phyloP scores from a whole-genome alignment of 2,888 invertebrate species.

The Tromatobia lineatoria region DNA sequence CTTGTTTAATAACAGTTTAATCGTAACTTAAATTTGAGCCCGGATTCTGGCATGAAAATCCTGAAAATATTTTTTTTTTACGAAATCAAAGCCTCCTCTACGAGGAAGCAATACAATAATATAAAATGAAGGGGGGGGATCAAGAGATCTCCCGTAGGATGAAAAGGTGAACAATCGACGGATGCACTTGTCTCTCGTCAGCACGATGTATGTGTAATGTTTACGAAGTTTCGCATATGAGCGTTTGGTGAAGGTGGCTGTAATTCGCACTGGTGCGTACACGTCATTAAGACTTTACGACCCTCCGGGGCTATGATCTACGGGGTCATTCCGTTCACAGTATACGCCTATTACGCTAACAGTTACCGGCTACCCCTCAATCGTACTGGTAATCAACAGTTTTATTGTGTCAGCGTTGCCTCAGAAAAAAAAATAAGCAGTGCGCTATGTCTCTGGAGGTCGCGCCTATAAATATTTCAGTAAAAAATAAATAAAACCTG shows the following conservation, averaged over 20 bases:
- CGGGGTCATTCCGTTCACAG: slow-evolving; percentile 77
- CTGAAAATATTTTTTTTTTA: no score
- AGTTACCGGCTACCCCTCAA: slow-evolving; percentile 54
- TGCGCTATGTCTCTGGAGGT: no score
- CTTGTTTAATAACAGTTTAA: no score
- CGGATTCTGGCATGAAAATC: no score
- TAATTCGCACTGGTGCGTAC: slow-evolving; percentile 71
- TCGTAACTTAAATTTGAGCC: no score
- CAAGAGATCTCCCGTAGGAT: slow-evolving; percentile 56
- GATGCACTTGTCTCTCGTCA: slow-evolving; percentile 21
- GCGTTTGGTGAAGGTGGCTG: slow-evolving; percentile 68
- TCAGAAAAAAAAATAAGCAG: neutral
- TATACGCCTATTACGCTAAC: slow-evolving; percentile 70
- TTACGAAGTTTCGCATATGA: neutral
- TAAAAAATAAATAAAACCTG: no score
- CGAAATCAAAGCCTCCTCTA: no score
- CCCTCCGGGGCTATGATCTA: slow-evolving; percentile 74
- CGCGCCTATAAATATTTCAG: no score
- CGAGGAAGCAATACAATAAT: neutral
- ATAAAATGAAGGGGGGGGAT: neutral
- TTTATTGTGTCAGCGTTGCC: slow-evolving; percentile 2
- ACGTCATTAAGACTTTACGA: slow-evolving; percentile 80
- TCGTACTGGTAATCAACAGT: slow-evolving; percentile 44
- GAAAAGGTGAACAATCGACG: slow-evolving; percentile 14
- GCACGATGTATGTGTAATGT: slow-evolving; percentile 2